Evolutionary conservation across 2,113 vertebrate genomes (phyloP).

Genomic region (Neolamprologus modestus): DNA sequence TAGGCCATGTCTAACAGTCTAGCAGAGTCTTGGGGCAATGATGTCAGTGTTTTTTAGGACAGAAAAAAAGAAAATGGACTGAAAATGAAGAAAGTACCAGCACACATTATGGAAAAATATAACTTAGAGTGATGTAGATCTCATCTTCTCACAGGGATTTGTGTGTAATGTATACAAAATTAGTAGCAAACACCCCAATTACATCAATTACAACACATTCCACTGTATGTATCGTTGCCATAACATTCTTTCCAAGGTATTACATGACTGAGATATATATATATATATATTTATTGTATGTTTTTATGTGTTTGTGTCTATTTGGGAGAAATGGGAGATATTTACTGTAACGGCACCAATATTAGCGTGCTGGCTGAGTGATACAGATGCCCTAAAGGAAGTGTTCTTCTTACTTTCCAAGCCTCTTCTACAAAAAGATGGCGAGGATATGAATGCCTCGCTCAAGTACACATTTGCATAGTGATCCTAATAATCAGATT

Average conservation of each 20-base stretch:
- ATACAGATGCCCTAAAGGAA: conserved; percentile 41
- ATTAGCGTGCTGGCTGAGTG: conserved; percentile 1
- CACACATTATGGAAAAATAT: not conserved
- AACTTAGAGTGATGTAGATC: not conserved
- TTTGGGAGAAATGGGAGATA: not conserved
- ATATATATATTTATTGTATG: not conserved
- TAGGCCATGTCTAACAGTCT: not conserved
- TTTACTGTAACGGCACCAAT: conserved; percentile 13
- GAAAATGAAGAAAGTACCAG: not conserved
- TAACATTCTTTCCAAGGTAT: not conserved
- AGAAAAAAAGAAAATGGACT: not conserved
- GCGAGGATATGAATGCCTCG: conserved; percentile 6
- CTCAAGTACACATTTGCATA: conserved; percentile 54
- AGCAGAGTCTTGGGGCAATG: not conserved
- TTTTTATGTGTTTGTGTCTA: not conserved
- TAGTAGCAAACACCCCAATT: not conserved
- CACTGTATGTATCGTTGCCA: not conserved
- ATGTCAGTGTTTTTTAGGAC: not conserved
- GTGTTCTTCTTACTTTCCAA: conserved; percentile 24
- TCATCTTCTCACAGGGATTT: not conserved
- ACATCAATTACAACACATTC: not conserved
- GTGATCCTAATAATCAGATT: conserved; percentile 62
- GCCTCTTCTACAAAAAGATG: conserved; percentile 29
- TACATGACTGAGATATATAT: not conserved
- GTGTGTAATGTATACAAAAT: not conserved